Evolutionary conservation across 2,888 invertebrate species (phyloP).

Genomic region (Aleiodes alternator): DNA sequence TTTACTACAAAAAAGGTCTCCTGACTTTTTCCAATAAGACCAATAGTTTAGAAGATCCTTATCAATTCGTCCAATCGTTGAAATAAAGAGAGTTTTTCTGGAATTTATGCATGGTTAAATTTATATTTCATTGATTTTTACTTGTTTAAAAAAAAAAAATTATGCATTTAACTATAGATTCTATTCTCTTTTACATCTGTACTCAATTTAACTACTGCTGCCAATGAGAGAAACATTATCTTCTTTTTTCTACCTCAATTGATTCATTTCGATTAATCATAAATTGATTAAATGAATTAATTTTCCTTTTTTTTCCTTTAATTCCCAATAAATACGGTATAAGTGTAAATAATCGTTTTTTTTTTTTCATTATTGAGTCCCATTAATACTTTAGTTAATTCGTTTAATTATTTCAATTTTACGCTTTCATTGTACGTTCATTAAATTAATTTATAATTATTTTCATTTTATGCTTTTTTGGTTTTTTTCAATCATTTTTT

Average conservation of each 20-base stretch:
- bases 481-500: not conserved
- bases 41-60: too few species aligned
- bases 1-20: too few species aligned
- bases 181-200: not conserved
- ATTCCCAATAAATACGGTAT: not conserved
- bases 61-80: too few species aligned
- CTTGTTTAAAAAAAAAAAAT: not conserved
- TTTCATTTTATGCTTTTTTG: not conserved
- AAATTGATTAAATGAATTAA: not conserved
- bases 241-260: not conserved
- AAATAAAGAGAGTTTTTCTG: too few species aligned
- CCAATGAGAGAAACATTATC: too few species aligned
- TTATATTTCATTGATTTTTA: not conserved
- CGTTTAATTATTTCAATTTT: conserved; percentile 15
- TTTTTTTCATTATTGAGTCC: conserved; percentile 28
- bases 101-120: not conserved
- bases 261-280: not conserved
- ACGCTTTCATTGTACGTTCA: conserved; percentile 21
- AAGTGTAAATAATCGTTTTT: conserved; percentile 14
- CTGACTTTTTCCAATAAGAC: too few species aligned
- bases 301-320: not conserved
- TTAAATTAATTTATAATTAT: not conserved
- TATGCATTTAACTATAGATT: too few species aligned
- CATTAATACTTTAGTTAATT: conserved; percentile 27
- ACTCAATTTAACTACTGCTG: conserved; percentile 13